Evolutionary conservation across 1,140 invertebrate species (phyloP).

Genomic region (Caerostris darwini): DNA sequence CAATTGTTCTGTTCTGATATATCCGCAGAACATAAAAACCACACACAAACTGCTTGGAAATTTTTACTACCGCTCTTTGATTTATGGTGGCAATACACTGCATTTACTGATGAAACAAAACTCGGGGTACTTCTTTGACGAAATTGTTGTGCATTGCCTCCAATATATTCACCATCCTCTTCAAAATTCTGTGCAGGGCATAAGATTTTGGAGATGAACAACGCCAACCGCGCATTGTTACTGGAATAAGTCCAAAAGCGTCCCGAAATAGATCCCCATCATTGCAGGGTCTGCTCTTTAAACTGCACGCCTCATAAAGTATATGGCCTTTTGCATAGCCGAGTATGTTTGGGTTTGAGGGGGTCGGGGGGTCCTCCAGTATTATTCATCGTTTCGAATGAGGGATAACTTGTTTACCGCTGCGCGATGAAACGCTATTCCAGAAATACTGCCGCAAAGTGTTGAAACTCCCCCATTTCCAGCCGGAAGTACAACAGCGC

Average conservation of each 20-base stretch:
- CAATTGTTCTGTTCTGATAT: background rate
- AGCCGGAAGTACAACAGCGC: background rate
- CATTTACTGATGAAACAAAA: slow-evolving; percentile 31
- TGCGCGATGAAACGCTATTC: slow-evolving; percentile 8
- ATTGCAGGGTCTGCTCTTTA: slow-evolving; percentile 24
- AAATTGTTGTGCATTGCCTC: background rate
- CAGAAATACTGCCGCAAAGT: background rate
- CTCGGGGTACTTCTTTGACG: background rate
- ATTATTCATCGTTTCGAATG: slow-evolving; percentile 58
- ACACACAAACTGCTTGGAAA: background rate
- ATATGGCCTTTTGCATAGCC: slow-evolving; percentile 27
- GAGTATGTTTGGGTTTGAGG: slow-evolving; percentile 35
- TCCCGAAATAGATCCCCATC: slow-evolving; percentile 34
- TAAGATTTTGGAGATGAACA: slow-evolving; percentile 25
- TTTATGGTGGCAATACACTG: slow-evolving; percentile 8
- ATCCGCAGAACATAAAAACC: background rate
- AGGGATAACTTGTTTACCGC: slow-evolving; percentile 14
- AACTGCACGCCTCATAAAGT: slow-evolving; percentile 59
- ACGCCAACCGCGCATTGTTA: background rate
- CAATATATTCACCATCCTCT: slow-evolving; percentile 32
- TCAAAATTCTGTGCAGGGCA: slow-evolving; percentile 37
- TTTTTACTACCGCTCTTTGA: background rate
- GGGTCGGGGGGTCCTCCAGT: background rate
- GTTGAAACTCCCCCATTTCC: background rate
- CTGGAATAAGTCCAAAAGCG: slow-evolving; percentile 42